These are phyloP conservation scores for Lutjanus erythropterus DNA, from an alignment of 2,113 vertebrate species.

Conservation along the genomic window DNA sequence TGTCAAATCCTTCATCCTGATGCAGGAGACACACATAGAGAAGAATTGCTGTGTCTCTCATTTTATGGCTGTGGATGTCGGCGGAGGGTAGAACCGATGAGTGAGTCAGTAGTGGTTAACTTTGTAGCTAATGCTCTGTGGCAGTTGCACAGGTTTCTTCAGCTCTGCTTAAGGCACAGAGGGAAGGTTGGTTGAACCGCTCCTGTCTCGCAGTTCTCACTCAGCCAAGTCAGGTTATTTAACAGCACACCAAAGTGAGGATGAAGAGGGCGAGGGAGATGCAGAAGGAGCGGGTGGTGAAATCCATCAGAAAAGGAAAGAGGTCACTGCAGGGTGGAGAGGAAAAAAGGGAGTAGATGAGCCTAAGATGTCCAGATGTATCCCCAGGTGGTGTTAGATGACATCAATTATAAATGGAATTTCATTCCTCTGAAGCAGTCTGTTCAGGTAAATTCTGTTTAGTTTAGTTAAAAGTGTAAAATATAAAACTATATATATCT, in stretches of 20 bases:
- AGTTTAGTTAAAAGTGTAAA: neutral
- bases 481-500: conserved; percentile 5
- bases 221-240: conserved; percentile 62
- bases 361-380: conserved; percentile 50
- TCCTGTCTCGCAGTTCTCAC: conserved; percentile 61
- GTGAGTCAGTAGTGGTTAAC: conserved; percentile 81
- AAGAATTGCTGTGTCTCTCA: conserved; percentile 78
- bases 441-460: conserved; percentile 46
- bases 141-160: conserved; percentile 80
- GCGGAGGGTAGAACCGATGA: conserved; percentile 70
- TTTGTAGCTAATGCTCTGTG: conserved; percentile 82
- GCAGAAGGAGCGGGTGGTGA: conserved; percentile 3
- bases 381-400: conserved; percentile 53
- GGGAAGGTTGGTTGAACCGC: conserved; percentile 65
- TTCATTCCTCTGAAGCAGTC: conserved; percentile 36
- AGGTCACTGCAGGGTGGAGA: conserved; percentile 33
- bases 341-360: conserved; percentile 43
- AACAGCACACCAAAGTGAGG: conserved; percentile 48
- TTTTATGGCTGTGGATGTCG: conserved; percentile 77
- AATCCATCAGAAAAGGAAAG: conserved; percentile 32
- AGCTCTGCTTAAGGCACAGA: conserved; percentile 72
- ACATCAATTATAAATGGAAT: conserved; percentile 63
- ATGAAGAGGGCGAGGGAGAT: conserved; percentile 28
- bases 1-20: conserved; percentile 83
- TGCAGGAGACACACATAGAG: conserved; percentile 76